Evolutionary conservation across 1,140 invertebrate species (phyloP).

Genomic region (Adelges cooleyi): DNA sequence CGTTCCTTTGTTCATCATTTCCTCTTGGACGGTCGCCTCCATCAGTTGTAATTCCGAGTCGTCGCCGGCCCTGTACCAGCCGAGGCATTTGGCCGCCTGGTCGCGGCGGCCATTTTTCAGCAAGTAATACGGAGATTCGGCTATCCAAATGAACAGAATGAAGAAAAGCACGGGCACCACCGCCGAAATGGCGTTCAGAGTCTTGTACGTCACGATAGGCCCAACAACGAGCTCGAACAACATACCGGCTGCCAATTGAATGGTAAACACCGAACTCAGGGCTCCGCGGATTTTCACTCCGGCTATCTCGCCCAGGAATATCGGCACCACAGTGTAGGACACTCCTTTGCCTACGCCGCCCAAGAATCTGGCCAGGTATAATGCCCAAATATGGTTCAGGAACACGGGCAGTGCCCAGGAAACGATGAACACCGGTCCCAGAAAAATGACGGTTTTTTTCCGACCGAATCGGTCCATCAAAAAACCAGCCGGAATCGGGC

Average conservation of each 20-base stretch:
- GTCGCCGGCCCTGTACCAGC: slow-evolving; percentile 30
- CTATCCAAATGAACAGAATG: slow-evolving; percentile 57
- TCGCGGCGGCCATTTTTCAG: neutral
- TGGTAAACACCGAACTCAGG: slow-evolving; percentile 62
- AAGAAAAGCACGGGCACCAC: slow-evolving; percentile 51
- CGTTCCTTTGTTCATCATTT: slow-evolving; percentile 14
- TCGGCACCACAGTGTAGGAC: slow-evolving; percentile 62
- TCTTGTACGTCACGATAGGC: slow-evolving; percentile 54
- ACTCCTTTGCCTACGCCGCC: slow-evolving; percentile 58
- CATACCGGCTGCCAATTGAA: slow-evolving; percentile 66
- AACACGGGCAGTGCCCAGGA: slow-evolving; percentile 43
- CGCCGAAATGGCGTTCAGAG: slow-evolving; percentile 52
- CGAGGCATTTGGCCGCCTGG: neutral
- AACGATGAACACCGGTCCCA: slow-evolving; percentile 41
- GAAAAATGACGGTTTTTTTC: slow-evolving; percentile 53
- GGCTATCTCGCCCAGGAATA: slow-evolving; percentile 76
- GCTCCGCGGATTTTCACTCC: slow-evolving; percentile 34
- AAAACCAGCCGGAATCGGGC: slow-evolving; percentile 37
- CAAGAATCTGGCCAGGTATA: slow-evolving; percentile 31
- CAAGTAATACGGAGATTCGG: slow-evolving; percentile 66
- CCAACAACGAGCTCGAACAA: slow-evolving; percentile 43
- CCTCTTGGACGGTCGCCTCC: neutral
- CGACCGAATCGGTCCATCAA: slow-evolving; percentile 64
- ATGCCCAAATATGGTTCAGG: neutral
- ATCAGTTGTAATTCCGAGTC: neutral